These are phyloP conservation scores for Sturmia bella DNA, from an alignment of 2,888 invertebrate species.

Conservation along the genomic window DNA sequence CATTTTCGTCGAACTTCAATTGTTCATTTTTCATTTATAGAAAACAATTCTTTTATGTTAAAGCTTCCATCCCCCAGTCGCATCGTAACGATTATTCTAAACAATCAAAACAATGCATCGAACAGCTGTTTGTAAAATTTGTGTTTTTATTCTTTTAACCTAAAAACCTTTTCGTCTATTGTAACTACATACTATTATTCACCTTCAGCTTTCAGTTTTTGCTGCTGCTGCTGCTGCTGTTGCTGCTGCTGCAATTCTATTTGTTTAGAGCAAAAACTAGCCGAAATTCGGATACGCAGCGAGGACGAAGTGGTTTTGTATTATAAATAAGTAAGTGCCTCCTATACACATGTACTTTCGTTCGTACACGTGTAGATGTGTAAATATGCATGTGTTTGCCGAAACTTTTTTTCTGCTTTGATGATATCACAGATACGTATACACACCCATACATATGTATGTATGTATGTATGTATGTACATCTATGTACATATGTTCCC, in stretches of 20 bases:
- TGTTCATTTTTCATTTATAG: constrained; percentile 30
- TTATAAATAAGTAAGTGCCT: constrained; percentile 32
- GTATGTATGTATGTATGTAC: neutral
- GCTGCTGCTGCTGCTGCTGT: constrained; percentile 60
- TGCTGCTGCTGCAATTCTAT: constrained; percentile 63
- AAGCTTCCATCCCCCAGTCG: constrained; percentile 4
- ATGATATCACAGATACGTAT: neutral
- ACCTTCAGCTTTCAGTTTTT: constrained; percentile 41
- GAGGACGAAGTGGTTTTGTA: constrained; percentile 11
- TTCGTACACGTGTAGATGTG: neutral
- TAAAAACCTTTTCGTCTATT: constrained; percentile 57
- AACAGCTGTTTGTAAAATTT: constrained; percentile 62
- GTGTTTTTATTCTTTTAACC: constrained; percentile 46
- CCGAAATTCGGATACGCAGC: constrained; percentile 27
- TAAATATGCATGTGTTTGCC: neutral
- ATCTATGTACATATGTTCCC: too few species aligned
- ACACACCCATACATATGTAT: neutral
- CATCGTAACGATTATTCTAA: constrained; percentile 21
- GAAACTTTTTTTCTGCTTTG: neutral
- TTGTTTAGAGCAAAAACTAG: constrained; percentile 64
- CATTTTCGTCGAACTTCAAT: constrained; percentile 23
- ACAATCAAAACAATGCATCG: constrained; percentile 40
- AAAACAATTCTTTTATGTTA: constrained; percentile 44
- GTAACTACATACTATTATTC: constrained; percentile 7
- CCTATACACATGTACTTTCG: neutral